Conservation (phyloP, 2,113 vertebrate genomes). For the Pachypanchax playfairii region DNA sequence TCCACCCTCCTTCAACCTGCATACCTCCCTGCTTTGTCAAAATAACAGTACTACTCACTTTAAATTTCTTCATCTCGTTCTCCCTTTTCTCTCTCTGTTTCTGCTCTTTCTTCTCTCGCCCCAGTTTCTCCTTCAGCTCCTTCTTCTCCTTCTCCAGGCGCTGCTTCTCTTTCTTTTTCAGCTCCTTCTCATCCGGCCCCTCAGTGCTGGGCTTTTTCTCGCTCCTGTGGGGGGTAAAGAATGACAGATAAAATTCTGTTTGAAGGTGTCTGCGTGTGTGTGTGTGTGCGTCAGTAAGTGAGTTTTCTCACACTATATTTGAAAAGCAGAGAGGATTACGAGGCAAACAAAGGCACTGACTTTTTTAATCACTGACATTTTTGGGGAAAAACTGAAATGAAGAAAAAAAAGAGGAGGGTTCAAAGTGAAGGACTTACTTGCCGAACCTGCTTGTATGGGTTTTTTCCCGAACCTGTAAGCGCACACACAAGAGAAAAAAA, state of each 20-base stretch:
- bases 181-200: slow-evolving; percentile 71
- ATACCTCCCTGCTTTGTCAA: slow-evolving; percentile 18
- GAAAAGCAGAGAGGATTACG: slow-evolving; percentile 9
- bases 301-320: background rate
- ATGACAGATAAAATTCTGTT: background rate
- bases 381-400: background rate
- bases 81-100: slow-evolving; percentile 71
- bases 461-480: slow-evolving; percentile 67
- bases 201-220: slow-evolving; percentile 62
- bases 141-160: slow-evolving; percentile 78
- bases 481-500: slow-evolving; percentile 18
- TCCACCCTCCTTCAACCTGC: slow-evolving; percentile 44
- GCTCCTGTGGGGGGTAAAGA: slow-evolving; percentile 30
- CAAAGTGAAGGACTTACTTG: slow-evolving; percentile 64
- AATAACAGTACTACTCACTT: slow-evolving; percentile 55
- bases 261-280: no score
- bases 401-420: slow-evolving; percentile 16
- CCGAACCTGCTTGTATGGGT: slow-evolving; percentile 58
- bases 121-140: slow-evolving; percentile 69
- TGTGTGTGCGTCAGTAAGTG: no score
- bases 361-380: slow-evolving; percentile 5
- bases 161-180: slow-evolving; percentile 78
- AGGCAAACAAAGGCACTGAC: background rate
- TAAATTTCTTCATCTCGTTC: slow-evolving; percentile 68
- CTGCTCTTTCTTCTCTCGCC: slow-evolving; percentile 71